phyloP scores from a whole-genome alignment of 2,888 invertebrate genomes.

The Rhopalosiphum nymphaeae region DNA sequence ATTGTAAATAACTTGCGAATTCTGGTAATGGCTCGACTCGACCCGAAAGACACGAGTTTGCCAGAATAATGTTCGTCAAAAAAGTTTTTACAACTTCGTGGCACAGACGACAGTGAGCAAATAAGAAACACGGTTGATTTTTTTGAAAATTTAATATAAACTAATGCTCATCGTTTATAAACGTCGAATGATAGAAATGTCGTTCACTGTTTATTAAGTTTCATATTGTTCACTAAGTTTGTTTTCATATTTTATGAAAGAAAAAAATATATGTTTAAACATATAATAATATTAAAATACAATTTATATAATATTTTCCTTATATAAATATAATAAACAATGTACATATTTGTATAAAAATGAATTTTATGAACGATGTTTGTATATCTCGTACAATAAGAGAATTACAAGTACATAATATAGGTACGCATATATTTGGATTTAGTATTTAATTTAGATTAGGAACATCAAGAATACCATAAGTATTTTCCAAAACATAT shows the following conservation, averaged over 20 bases:
- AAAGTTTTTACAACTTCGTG: conserved; percentile 37
- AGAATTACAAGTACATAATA: background rate
- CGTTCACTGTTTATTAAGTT: conserved; percentile 3
- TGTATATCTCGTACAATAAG: background rate
- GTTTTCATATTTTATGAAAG: background rate
- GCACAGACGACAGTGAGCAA: background rate
- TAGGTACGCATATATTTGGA: background rate
- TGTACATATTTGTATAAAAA: background rate
- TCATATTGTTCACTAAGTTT: conserved; percentile 28
- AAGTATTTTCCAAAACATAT: background rate
- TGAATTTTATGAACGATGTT: background rate
- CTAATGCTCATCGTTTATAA: conserved; percentile 28
- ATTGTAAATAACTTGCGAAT: conserved; percentile 22
- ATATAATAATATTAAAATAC: background rate
- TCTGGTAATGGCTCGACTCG: background rate
- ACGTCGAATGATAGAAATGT: conserved; percentile 34
- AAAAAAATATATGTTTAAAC: background rate
- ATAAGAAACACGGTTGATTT: background rate
- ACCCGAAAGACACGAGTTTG: background rate
- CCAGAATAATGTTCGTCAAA: conserved; percentile 36
- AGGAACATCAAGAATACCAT: background rate
- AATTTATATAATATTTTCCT: background rate
- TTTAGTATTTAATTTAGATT: background rate
- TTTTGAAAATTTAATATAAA: conserved; percentile 35
- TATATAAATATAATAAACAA: background rate